Base-by-base conservation (phyloP, 2,797 vertebrate genomes). In the Pelochelys cantorii region DNA sequence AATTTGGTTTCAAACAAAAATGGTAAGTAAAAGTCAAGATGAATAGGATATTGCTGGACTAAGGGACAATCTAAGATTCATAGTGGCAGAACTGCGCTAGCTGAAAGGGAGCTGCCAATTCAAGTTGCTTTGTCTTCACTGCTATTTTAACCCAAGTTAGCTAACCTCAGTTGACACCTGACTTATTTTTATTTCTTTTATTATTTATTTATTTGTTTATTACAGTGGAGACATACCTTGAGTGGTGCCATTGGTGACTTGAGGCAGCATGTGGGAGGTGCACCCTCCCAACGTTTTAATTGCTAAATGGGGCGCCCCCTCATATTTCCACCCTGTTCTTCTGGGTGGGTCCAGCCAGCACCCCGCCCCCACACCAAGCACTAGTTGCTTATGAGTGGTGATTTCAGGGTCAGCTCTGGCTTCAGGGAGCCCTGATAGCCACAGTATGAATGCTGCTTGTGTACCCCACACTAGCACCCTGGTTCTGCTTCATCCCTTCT, bases 1-100 rank as follows among this genome's bases (percentile, higher is more conserved):
- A 95, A 97, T 96, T 96, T 96, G 86, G 81, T 94, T 96, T 92
- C 79, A 92, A 97, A 92, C 42, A 91, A 96, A 82, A 94, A 59
- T 11, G 80, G 87, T 83, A 95, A 96, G 90, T 65, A 93, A 95
- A 95, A 97, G 94, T 94, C 92, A 94, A 91, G 92, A 89, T 84
- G 65, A 84, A 86, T 90, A 75, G 79, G 74, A 90, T 91, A 78
- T 83, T 84, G 95, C 91, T 83, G 56, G 59, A 79, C 84, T 86
- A 81, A 71, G 71, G 93, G 59, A 62, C 75, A 84, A 79, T n/a
- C 71, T 84, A 86, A 1, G 55, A 85, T 92, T 93, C 84, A 75
- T 59, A 94, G 80, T 75, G 81, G 71, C 62, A 81, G 5, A 65
- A 20, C 25, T 81, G 54, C 52, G 71, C 11, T 29, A 84, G 80